Percentiles rank a stretch among this genome's conserved stretches.
Conservation (phyloP, 2,113 vertebrate genomes). For the zebrafish (Danio rerio) region DNA sequence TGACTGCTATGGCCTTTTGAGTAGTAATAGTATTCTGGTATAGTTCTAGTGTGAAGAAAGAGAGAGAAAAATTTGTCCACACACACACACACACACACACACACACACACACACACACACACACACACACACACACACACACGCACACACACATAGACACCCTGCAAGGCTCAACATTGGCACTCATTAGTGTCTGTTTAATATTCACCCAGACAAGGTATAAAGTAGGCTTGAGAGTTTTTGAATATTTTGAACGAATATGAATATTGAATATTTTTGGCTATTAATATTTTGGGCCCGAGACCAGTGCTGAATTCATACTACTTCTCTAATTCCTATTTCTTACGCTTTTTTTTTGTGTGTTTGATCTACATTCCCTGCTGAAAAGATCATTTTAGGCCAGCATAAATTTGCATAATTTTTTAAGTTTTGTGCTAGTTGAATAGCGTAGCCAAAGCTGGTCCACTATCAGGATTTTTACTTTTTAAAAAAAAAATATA, state of each 20-base stretch:
- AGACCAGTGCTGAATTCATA: neutral
- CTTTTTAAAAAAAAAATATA: too few species aligned
- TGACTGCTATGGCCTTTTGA: too few species aligned
- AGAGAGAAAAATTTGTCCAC: neutral
- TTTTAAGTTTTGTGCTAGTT: neutral
- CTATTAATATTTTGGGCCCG: slow-evolving; percentile 21
- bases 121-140: neutral
- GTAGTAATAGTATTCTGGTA: too few species aligned
- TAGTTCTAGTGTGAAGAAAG: too few species aligned
- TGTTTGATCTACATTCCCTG: slow-evolving; percentile 4
- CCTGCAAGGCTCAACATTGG: slow-evolving; percentile 21
- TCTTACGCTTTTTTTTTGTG: neutral
- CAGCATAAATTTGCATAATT: slow-evolving; percentile 18
- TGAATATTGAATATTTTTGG: slow-evolving; percentile 20
- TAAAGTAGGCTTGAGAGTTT: slow-evolving; percentile 20
- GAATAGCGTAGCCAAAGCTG: neutral
- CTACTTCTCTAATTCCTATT: slow-evolving; percentile 1
- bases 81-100: neutral
- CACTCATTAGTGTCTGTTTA: slow-evolving; percentile 36
- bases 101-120: neutral
- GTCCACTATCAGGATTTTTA: neutral
- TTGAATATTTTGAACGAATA: slow-evolving; percentile 33
- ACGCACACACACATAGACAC: neutral
- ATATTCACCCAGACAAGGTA: slow-evolving; percentile 31
- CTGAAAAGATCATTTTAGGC: neutral